Conservation (phyloP, 1,140 invertebrate genomes). For the Eufriesea mexicana region DNA sequence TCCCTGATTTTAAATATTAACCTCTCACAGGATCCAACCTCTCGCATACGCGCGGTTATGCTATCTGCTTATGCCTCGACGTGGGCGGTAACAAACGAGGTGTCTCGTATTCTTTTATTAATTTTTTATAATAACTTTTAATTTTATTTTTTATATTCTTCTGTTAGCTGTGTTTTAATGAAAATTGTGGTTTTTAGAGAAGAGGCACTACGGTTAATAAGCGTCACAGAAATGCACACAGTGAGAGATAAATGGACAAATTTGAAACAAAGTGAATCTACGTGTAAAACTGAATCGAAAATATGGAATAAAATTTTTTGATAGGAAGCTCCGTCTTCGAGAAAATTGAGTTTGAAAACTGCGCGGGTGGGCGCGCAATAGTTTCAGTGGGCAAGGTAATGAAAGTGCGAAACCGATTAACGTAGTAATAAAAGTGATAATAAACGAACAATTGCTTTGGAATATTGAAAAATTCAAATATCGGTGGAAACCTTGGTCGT, state of each 20-base stretch:
- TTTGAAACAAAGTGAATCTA: no score
- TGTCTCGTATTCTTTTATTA: background rate
- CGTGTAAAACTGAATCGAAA: no score
- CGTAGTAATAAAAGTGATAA: background rate
- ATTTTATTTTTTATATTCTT: background rate
- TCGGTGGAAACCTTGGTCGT: background rate
- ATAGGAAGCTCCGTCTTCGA: background rate
- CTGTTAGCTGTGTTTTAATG: background rate
- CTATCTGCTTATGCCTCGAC: background rate
- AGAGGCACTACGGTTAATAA: no score
- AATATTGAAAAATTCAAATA: background rate
- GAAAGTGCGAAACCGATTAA: background rate
- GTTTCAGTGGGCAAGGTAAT: background rate
- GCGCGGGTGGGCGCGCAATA: background rate
- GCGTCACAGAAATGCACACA: no score
- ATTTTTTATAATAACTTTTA: background rate
- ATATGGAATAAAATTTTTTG: no score
- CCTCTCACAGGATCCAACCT: background rate
- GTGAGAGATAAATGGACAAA: no score
- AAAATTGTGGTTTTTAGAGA: no score
- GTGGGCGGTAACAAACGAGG: no score
- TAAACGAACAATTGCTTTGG: background rate
- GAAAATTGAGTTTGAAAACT: background rate
- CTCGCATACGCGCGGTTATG: background rate
- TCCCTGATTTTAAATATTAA: conserved; percentile 1